Percentiles rank a stretch among this genome's conserved stretches.
Evolutionary conservation across 2,888 invertebrate species (phyloP).

Genomic region (Prosapia bicincta): DNA sequence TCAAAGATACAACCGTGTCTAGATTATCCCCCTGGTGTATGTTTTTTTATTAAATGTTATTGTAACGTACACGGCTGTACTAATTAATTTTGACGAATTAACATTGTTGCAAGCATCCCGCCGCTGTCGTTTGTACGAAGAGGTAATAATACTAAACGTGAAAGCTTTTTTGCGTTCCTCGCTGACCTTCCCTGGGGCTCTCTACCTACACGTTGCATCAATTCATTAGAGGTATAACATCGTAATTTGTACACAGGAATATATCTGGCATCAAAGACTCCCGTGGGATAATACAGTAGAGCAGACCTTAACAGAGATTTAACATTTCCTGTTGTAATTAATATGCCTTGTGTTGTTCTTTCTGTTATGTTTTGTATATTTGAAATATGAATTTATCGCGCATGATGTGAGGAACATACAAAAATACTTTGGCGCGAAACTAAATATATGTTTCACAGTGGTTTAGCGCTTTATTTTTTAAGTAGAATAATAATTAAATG

Average conservation of each 20-base stretch:
- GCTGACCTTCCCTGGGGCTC: neutral
- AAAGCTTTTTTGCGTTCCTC: conserved; percentile 20
- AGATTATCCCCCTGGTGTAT: too few relatives aligned
- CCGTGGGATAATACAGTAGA: neutral
- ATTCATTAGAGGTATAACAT: neutral
- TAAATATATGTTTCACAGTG: too few relatives aligned
- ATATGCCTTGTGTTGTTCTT: too few relatives aligned
- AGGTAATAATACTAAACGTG: neutral
- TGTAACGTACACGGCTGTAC: neutral
- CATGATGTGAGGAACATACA: too few relatives aligned
- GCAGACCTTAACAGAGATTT: neutral
- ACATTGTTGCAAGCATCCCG: neutral
- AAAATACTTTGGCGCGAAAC: too few relatives aligned
- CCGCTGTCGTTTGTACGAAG: neutral
- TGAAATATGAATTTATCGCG: too few relatives aligned
- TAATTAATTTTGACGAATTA: conserved; percentile 20
- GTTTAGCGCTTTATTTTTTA: too few relatives aligned
- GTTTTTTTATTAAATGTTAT: conserved; percentile 6
- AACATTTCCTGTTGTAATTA: neutral
- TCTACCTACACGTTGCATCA: neutral
- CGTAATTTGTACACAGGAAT: neutral
- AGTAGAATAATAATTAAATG: too few relatives aligned
- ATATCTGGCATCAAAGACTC: neutral
- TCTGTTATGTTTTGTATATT: too few relatives aligned
- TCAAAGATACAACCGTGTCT: too few relatives aligned